Base-by-base conservation (phyloP, 2,888 invertebrate genomes). In the Zaprionus bogoriensis region DNA sequence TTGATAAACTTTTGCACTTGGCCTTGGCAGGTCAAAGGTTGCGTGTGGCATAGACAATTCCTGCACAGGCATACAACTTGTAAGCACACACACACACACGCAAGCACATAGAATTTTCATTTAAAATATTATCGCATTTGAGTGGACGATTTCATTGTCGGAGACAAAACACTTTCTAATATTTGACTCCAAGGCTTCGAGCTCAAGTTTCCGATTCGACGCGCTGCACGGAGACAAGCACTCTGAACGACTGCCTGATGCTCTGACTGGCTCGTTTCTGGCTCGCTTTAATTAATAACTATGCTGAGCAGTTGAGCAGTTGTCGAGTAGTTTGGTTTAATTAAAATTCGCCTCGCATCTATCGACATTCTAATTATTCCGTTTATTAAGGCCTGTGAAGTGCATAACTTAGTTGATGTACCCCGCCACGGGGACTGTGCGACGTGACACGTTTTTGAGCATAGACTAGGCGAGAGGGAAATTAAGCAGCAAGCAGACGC, bases 1-100 rank as follows among this genome's bases (percentile, higher is more conserved):
- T 87, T 87, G 78, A 87, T 87, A 84, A 84, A 74, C 64, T 74
- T 77, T 81, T 66, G 51, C 60, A 53, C 75, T 84, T 79, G 85
- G 78, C 81, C 78, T 78, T 76, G 84, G 28, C 22, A 25, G 59
- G 47, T 30, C 52, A 65, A 78, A 77, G 81, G 73, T 72, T 39
- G n/a, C n/a, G n/a, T n/a, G 55, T 46, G 19, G 20, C 27, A 47
- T 32, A 51, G 53, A 51, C 54, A 30, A 23, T 7, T 36, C 9
- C 30, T 19, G 38, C 23, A 45, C 32, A 32, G 14, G 39, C 3
- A 60, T 4, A 58, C 14, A 4, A 12, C 6, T 10, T 9, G 10
- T n/a, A n/a, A n/a, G 2, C 3, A 19, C 47, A 36, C 23, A 45
- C 2, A 46, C 4, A 58, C 28, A 14, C n/a, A 3, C 28, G 44